phyloP scores from a whole-genome alignment of 2,113 vertebrate genomes.

The Scomber japonicus region DNA sequence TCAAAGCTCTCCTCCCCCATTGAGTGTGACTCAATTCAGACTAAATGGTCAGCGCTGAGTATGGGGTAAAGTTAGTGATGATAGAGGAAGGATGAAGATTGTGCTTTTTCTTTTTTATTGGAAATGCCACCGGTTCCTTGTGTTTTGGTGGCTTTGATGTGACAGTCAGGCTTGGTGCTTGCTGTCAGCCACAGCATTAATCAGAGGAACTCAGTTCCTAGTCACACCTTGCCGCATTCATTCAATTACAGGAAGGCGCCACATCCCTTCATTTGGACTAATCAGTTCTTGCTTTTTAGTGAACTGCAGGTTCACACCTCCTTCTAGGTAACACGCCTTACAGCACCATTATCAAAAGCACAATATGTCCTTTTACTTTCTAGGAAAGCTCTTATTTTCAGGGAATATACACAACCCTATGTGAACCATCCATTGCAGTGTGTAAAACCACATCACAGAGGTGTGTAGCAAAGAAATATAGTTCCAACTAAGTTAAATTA shows the following conservation, averaged over 20 bases:
- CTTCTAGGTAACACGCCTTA: slow-evolving; percentile 34
- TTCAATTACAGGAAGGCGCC: slow-evolving; percentile 58
- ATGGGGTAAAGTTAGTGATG: slow-evolving; percentile 66
- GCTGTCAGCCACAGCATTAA: slow-evolving; percentile 60
- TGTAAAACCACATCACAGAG: not conserved
- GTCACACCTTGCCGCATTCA: slow-evolving; percentile 53
- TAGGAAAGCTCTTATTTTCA: slow-evolving; percentile 44
- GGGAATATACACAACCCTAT: slow-evolving; percentile 10
- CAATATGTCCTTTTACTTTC: slow-evolving; percentile 24
- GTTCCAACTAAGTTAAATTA: not conserved
- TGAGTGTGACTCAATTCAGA: slow-evolving; percentile 68
- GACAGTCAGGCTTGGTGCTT: slow-evolving; percentile 63
- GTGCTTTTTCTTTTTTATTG: slow-evolving; percentile 38
- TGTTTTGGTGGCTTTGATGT: slow-evolving; percentile 72
- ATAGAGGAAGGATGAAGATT: slow-evolving; percentile 56
- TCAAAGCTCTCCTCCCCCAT: slow-evolving; percentile 68
- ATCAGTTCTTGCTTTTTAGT: slow-evolving; percentile 60
- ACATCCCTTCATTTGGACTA: slow-evolving; percentile 55
- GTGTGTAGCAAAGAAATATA: not conserved
- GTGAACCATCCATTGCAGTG: not conserved
- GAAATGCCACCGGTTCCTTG: slow-evolving; percentile 66
- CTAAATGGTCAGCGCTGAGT: slow-evolving; percentile 68
- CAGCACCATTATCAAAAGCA: slow-evolving; percentile 36
- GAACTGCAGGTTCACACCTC: slow-evolving; percentile 36
- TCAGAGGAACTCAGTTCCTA: slow-evolving; percentile 62